A percentile compares a stretch with the other conserved stretches of the same genome.
Evolutionary conservation across 2,797 vertebrate genomes (phyloP).

Genomic region (Salarias fasciatus): DNA sequence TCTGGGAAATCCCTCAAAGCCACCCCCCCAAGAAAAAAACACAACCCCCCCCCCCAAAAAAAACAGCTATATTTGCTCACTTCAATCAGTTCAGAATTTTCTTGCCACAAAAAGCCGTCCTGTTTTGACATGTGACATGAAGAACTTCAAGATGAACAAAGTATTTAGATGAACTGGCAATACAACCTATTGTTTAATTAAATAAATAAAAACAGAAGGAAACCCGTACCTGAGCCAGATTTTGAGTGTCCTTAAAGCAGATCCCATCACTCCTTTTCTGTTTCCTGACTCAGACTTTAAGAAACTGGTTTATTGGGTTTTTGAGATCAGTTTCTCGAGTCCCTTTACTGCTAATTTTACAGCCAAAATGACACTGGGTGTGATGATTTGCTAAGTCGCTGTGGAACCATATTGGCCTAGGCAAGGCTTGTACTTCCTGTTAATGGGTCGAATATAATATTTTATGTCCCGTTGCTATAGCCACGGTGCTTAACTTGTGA

Average conservation of each 20-base stretch:
- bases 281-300: constrained; percentile 39
- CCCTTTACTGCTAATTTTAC: constrained; percentile 74
- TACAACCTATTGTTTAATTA: background rate
- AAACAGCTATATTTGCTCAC: constrained; percentile 30
- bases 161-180: no score
- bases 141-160: no score
- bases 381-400: constrained; percentile 74
- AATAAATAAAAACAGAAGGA: background rate
- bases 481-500: constrained; percentile 78
- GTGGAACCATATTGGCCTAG: constrained; percentile 76
- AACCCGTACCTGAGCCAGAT: no score
- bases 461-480: constrained; percentile 82
- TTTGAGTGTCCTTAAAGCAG: constrained; percentile 26
- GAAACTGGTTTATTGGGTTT: constrained; percentile 54
- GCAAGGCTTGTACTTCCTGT: constrained; percentile 72
- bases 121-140: background rate
- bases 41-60: no score
- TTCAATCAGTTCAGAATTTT: constrained; percentile 16
- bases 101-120: constrained; percentile 10
- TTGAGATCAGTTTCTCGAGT: constrained; percentile 55
- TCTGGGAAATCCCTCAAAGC: constrained; percentile 61
- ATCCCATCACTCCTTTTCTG: background rate
- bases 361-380: constrained; percentile 66
- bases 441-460: constrained; percentile 80
- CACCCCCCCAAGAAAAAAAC: no score